Base-by-base conservation (phyloP, 2,113 vertebrate species). In the Ophiodon elongatus region DNA sequence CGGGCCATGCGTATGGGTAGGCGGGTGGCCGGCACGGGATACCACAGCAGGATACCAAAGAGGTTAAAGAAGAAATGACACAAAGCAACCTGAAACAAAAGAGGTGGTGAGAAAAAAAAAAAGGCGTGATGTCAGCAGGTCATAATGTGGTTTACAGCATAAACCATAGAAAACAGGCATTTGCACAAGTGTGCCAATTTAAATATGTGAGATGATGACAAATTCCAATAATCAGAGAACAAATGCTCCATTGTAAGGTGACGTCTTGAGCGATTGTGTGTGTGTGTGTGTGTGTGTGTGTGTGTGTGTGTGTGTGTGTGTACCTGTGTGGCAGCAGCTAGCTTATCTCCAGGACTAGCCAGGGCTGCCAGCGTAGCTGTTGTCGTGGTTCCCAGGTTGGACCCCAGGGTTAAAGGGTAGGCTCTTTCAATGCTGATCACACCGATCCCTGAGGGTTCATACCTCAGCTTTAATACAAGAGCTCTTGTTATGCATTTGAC, bases 61-160 rank as follows among this genome's bases (percentile, higher is more conserved):
- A 97, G 95, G 79, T 98, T 98, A 93, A 98, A 98, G 95, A 97
- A 97, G 87, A 98, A 97, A 87, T 98, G 97, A 85, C 97, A 97
- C 75, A 98, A 94, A 21, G 97, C 96, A 0, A 97, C 96, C 97
- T 97, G 89, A 80, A 81, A 83, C 3, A 39, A 23, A 62, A 67
- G 10, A 66, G 4, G 3, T 35, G 9, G 0, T 10, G 39, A 74
- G 35, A 5, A 7, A 8, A 4, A 35, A 35, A 35, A n/a, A n/a
- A n/a, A n/a, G 35, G 35, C 6, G 35, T 7, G 35, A 35, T 35
- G 35, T 35, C 27, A 33, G 4, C 19, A 37, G 19, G 39, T 23
- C 27, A 31, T 6, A 60, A 60, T 6, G 8, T 35, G 35, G 8
- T 35, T 17, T 31, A 60, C 27, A 62, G 1, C 10, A 33, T 33